Percentiles rank a stretch among this genome's conserved stretches.
These are phyloP conservation scores for Lacanobia oleracea DNA, from an alignment of 2,888 invertebrate genomes.

Conservation along the genomic window DNA sequence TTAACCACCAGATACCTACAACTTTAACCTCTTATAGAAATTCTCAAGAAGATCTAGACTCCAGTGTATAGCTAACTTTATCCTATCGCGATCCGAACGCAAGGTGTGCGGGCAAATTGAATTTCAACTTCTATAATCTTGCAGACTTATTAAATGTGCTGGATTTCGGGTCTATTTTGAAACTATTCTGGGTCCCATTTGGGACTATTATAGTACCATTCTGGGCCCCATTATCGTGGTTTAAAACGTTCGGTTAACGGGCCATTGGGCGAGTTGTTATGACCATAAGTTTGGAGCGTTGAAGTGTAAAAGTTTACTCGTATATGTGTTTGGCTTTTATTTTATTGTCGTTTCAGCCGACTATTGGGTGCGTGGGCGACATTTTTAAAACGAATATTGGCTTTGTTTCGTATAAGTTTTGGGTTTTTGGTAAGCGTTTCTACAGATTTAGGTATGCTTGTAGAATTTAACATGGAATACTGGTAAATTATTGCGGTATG, in stretches of 20 bases:
- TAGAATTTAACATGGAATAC: not conserved
- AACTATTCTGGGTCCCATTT: conserved; percentile 30
- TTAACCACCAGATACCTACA: not conserved
- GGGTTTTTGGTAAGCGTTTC: not conserved
- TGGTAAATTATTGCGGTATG: not conserved
- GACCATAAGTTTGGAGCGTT: conserved; percentile 47
- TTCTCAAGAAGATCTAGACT: not conserved
- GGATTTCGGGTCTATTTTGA: conserved; percentile 39
- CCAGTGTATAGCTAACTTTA: conserved; percentile 44
- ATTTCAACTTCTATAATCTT: conserved; percentile 76
- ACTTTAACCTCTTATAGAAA: not conserved
- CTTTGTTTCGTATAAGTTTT: not conserved
- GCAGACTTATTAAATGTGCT: conserved; percentile 55
- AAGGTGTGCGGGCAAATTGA: conserved; percentile 74
- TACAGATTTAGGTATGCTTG: not conserved
- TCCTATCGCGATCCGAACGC: conserved; percentile 38
- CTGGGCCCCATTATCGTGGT: conserved; percentile 43
- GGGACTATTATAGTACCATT: conserved; percentile 26
- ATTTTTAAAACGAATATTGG: conserved; percentile 19
- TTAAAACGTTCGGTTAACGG: conserved; percentile 47
- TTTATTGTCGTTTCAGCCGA: conserved; percentile 23
- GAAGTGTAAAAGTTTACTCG: conserved; percentile 47
- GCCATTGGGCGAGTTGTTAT: conserved; percentile 51
- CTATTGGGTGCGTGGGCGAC: not conserved
- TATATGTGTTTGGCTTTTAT: conserved; percentile 42